Evolutionary conservation across 2,797 vertebrate species (phyloP), one percentile per base, ranked within the genome.

Genomic region (Molossus alvarezi): DNA sequence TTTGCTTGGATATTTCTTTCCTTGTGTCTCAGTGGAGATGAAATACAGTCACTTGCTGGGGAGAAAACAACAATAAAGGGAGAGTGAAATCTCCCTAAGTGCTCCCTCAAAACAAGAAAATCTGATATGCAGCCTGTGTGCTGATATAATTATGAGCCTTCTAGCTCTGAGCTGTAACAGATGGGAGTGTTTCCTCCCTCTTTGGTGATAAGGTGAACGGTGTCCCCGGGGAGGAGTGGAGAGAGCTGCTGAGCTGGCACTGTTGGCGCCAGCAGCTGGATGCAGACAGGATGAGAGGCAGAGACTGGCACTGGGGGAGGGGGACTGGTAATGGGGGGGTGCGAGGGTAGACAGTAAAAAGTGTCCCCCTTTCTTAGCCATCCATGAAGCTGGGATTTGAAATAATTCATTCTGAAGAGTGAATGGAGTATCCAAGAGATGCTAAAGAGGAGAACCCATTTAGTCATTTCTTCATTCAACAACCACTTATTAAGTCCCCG

Each of bases 131-230:
- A 98, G 98, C 88, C 97, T 21, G 87, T 96, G 97, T 91, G 53
- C 83, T 96, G 95, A 77, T 9, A 48, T 95, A 93, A 81, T 97
- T 88, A 97, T 1, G 82, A 98, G 95, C 77, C 94, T 93, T 82
- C 97, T 53, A 41, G 97, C 98, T 96, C 98, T 93, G 96, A 97
- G 96, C 96, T 89, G 67, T 23, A 97, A 95, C 98, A 98, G 98
- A 98, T 98, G 98, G 98, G 97, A 55, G 92, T 86, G 41, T 84
- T 92, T 79, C 18, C 79, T 96, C 97, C 97, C 93, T 97, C 94
- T 98, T 94, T 95, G 97, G 98, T 96, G 98, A 97, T 89, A 97
- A 98, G 98, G 98, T 98, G 98, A 98, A 96, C 37, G 58, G 90
- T 96, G 97, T 97, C 97, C 98, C 97, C 17, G 84, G 98, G 98